phyloP scores from a whole-genome alignment of 2,797 vertebrate species.

The Aulostomus chinensis region DNA sequence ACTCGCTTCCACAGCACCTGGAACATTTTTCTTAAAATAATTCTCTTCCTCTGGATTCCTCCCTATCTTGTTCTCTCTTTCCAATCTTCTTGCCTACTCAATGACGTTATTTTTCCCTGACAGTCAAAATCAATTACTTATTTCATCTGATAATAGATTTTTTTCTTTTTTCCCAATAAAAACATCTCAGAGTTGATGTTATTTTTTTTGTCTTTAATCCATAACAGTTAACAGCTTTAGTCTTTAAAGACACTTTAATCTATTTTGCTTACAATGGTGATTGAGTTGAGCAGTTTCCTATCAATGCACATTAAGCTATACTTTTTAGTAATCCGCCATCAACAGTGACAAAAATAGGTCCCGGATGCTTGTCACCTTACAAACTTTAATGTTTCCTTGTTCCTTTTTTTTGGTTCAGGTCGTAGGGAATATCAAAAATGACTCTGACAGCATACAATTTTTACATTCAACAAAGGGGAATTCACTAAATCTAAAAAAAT shows the following conservation, averaged over 20 bases:
- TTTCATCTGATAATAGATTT: slow-evolving; percentile 49
- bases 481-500: too few species aligned
- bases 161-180: slow-evolving; percentile 21
- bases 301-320: not conserved
- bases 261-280: slow-evolving; percentile 3
- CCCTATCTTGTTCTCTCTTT: not conserved
- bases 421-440: too few species aligned
- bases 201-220: slow-evolving; percentile 7
- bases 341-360: not conserved
- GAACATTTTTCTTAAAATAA: slow-evolving; percentile 14
- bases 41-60: not conserved
- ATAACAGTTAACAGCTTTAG: too few species aligned
- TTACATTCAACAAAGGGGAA: too few species aligned
- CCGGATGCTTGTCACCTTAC: not conserved
- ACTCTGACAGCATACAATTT: too few species aligned
- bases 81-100: slow-evolving; percentile 21
- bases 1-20: slow-evolving; percentile 1
- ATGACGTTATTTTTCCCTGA: slow-evolving; percentile 39
- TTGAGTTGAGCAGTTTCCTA: slow-evolving; percentile 2
- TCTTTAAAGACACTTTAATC: slow-evolving; percentile 25
- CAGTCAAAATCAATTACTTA: slow-evolving; percentile 53
- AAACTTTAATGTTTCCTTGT: not conserved
- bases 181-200: slow-evolving; percentile 11
- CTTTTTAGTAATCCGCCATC: slow-evolving; percentile 18
- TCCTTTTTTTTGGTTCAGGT: slow-evolving; percentile 16